Base-by-base conservation (phyloP, 2,113 vertebrate species). In the Psilopsiagon aurifrons region DNA sequence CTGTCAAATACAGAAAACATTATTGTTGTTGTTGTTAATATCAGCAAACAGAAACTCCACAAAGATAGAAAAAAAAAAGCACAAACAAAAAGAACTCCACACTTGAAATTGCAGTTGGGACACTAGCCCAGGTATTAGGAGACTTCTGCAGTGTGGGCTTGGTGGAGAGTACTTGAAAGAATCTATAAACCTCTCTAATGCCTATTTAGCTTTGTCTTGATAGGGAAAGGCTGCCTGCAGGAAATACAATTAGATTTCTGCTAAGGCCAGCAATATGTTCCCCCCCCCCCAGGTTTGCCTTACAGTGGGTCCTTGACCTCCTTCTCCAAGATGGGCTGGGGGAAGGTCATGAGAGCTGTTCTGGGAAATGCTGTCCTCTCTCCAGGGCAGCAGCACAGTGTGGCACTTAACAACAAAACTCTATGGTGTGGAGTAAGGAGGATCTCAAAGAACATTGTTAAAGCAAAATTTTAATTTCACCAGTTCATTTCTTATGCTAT, bases 71-170 rank as follows among this genome's bases (percentile, higher is more conserved):
- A 39, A 12, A 27, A 14, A 64, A 8, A n/a, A n/a, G n/a, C 19
- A 4, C 11, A 18, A 70, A 11, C 6, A 57, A n/a, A 25, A 13
- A 37, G 10, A 2, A 0, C 3, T 11, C 1, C 9, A 20, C 23
- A 10, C 5, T 43, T 83, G 43, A 13, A 46, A 47, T 27, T 59
- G 46, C 27, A 47, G 9, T 0, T 68, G 43, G 46, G 23, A 37
- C 11, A 16, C 6, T 5, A 44, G 5, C 11, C 24, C 28, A 37
- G 33, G 33, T 60, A 23, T 63, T 15, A 14, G 28, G 78, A 59
- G 37, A 71, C 2, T 70, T 37, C 43, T 68, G 55, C 35, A 74
- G 22, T 9, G 6, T 31, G 2, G 1, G 33, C 27, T 86, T 68
- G 15, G 15, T 57, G 27, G 46, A 85, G 18, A 69, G 7, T 23